Base-by-base conservation (phyloP, 2,797 vertebrate genomes). In the Avahi laniger region DNA sequence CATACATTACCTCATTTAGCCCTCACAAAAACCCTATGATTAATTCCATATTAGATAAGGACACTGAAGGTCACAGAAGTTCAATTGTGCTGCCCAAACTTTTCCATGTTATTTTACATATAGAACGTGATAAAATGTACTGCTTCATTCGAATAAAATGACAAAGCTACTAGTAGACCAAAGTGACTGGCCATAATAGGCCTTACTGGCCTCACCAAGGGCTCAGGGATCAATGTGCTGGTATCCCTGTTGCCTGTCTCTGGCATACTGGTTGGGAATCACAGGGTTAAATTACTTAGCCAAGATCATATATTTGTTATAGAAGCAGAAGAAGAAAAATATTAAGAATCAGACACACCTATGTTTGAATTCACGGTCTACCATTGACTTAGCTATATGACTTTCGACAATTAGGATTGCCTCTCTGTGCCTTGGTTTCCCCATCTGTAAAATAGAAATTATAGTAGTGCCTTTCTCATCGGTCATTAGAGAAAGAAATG, bases 321-420 rank as follows among this genome's bases (percentile, higher is more conserved):
- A 89, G 26, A 91, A 81, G 7, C 43, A 41, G n/a, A 82, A 78
- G 28, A 89, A 1, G 0, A 73, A 70, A 85, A 72, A 63, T 41
- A 30, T 67, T 85, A 80, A 94, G 20, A 86, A 89, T 82, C 20
- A 84, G 33, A 65, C 46, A 79, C 50, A 65, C 52, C 11, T 70
- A 43, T 52, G 1, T 91, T 94, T 84, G 72, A 96, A 91, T 89
- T 95, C 24, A 91, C 28, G 30, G 73, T 95, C 26, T 63, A 20
- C 38, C 33, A 76, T 4, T 86, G 14, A 33, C 48, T 78, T 89
- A 54, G 15, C 6, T 95, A 5, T 80, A 63, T 52, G 24, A 90
- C n/a, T 89, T 59, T 70, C 17, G 33, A 61, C 13, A 83, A 52
- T 67, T 67, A 94, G 33, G 24, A 76, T 41, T 92, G 72, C 3